phyloP scores from a whole-genome alignment of 2,113 vertebrate genomes.

The Callipepla squamata region DNA sequence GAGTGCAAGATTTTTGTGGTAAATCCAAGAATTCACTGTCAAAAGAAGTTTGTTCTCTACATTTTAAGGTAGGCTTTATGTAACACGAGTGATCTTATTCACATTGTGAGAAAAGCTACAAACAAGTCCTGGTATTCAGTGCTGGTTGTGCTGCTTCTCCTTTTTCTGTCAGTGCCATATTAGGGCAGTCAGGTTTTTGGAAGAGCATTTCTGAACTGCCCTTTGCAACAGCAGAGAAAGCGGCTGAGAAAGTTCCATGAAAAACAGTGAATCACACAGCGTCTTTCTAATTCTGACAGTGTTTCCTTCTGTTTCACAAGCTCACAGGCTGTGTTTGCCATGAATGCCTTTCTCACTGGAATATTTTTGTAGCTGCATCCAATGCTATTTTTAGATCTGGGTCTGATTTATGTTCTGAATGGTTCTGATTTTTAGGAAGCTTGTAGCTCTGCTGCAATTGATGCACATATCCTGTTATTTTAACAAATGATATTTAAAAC shows the following conservation, averaged over 20 bases:
- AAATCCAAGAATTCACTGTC: not conserved
- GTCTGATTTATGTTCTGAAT: not conserved
- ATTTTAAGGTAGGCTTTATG: not conserved
- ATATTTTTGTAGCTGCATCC: not conserved
- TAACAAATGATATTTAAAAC: not conserved
- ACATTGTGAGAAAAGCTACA: not conserved
- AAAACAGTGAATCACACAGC: conserved; percentile 1
- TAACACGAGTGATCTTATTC: not conserved
- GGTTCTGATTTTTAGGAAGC: not conserved
- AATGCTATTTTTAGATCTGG: not conserved
- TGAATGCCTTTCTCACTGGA: conserved; percentile 1
- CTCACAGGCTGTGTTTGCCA: not conserved
- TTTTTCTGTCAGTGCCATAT: not conserved
- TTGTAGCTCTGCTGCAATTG: not conserved
- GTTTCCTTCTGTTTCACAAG: conserved; percentile 18
- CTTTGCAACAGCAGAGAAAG: conserved; percentile 2
- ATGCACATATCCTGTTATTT: not conserved
- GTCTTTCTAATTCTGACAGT: not conserved
- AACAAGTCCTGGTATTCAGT: not conserved
- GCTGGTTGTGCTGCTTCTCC: not conserved
- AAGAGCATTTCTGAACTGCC: not conserved
- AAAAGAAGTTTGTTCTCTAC: not conserved
- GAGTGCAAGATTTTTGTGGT: not conserved
- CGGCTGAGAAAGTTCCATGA: conserved; percentile 7
- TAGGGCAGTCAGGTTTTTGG: not conserved